Base-by-base conservation (phyloP, 2,888 invertebrate species). In the Campoplex capitator region DNA sequence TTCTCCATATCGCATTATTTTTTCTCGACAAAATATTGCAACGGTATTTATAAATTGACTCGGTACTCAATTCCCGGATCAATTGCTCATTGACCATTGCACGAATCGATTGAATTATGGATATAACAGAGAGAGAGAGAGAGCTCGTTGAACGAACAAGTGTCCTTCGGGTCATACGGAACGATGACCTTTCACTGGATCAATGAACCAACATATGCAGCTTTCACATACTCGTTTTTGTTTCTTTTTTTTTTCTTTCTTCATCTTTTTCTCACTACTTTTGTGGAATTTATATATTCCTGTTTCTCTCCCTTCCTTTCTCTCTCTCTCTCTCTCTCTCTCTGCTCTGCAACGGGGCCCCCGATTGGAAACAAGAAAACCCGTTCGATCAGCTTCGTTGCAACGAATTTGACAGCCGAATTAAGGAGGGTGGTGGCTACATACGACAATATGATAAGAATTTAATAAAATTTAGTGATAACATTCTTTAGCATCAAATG, bases 51-150 rank as follows among this genome's bases (percentile, higher is more conserved):
- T 51, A 51, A 74, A 32, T 74, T 62, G 68, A 68, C 79, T 68
- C 32, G 11, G 45, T 18, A n/a, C 9, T 51, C 13, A 51, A 81
- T 79, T 78, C 23, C 0, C 73, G 76, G 86, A 75, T 89, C 88
- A 89, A 88, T 88, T 85, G 86, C 42, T 51, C 48, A 84, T 88
- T 89, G 83, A 88, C 85, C 83, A 56, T 78, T 42, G 16, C 65
- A 83, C 73, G 67, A 62, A 18, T 51, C 58, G 75, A 84, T 74
- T 48, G 77, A 58, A 84, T 78, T 81, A 86, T 84, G 78, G 62
- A 35, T 13, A 78, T 74, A 62, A 23, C 23, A 23, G 23, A 23
- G 23, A 23, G 23, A 23, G 23, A 23, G 23, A 23, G 23, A 32
- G 23, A 67, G 45, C 67, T 45, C 48, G 75, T 71, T 28, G 35